Percentiles rank a stretch among this genome's conserved stretches.
These are phyloP conservation scores for Athetis lepigone DNA, from an alignment of 2,888 invertebrate species.

Conservation along the genomic window DNA sequence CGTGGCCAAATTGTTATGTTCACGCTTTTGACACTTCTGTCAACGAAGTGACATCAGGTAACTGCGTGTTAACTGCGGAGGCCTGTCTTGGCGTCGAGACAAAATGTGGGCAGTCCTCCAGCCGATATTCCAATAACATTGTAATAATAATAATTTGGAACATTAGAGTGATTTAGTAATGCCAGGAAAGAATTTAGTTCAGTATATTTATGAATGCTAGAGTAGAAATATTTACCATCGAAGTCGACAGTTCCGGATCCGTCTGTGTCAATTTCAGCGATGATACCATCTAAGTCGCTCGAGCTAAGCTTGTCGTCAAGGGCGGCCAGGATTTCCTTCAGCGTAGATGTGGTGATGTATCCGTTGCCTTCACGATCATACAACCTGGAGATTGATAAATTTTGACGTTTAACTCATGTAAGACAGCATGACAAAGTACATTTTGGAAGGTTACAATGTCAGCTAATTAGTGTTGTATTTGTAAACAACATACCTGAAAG, in stretches of 20 bases:
- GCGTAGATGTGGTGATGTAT: constrained; percentile 97
- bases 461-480: neutral
- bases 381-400: constrained; percentile 87
- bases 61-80: constrained; percentile 57
- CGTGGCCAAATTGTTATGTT: constrained; percentile 64
- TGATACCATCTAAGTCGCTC: constrained; percentile 98
- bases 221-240: constrained; percentile 93
- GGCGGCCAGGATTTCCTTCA: constrained; percentile 98
- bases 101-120: constrained; percentile 62
- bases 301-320: constrained; percentile 98
- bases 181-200: constrained; percentile 8
- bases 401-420: neutral
- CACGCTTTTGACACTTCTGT: constrained; percentile 62
- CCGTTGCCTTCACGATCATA: constrained; percentile 99
- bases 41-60: constrained; percentile 58
- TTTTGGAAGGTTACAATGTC: neutral
- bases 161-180: constrained; percentile 34
- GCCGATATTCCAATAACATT: constrained; percentile 56
- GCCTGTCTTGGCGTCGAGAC: constrained; percentile 58
- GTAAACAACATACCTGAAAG: constrained; percentile 92
- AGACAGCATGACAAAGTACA: neutral
- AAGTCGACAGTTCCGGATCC: constrained; percentile 99
- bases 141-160: constrained; percentile 41
- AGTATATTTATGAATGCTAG: constrained; percentile 1
- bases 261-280: constrained; percentile 99